These are phyloP conservation scores for Magallana nippona DNA, from an alignment of 2,888 invertebrate species.

Conservation along the genomic window DNA sequence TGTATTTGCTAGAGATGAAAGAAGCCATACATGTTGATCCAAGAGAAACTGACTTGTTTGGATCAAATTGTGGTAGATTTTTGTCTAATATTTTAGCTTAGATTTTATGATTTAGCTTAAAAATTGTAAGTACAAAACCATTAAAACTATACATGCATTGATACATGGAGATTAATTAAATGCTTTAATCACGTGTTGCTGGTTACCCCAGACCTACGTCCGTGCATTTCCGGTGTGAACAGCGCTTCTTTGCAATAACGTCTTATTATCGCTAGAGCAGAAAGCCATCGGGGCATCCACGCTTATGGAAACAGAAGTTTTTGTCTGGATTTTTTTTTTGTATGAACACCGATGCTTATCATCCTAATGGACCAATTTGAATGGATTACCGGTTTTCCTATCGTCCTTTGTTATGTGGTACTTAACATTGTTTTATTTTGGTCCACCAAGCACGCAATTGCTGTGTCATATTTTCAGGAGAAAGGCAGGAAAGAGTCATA, in stretches of 20 bases:
- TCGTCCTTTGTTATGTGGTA: conserved; percentile 3
- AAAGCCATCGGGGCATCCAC: not conserved
- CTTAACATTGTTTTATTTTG: conserved; percentile 27
- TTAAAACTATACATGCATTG: too few relatives aligned
- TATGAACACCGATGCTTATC: conserved; percentile 33
- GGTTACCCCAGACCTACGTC: not conserved
- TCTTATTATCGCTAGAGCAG: not conserved
- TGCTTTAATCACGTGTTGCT: not conserved
- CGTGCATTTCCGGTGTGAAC: not conserved
- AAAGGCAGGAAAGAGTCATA: not conserved
- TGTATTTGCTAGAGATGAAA: too few relatives aligned
- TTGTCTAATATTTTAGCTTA: too few relatives aligned
- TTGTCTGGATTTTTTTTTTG: conserved; percentile 5
- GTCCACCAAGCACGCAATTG: conserved; percentile 19
- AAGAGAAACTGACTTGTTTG: too few relatives aligned
- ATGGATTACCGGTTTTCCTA: conserved; percentile 4
- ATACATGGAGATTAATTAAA: too few relatives aligned
- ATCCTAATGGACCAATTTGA: conserved; percentile 4
- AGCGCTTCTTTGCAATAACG: not conserved
- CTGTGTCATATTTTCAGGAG: conserved; percentile 19
- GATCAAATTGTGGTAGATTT: too few relatives aligned
- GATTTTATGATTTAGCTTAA: too few relatives aligned
- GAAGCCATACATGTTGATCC: too few relatives aligned
- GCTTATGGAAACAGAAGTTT: not conserved
- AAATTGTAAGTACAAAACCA: too few relatives aligned